These are phyloP conservation scores for Hypanus sabinus DNA, from an alignment of 2,113 vertebrate species.

Conservation along the genomic window DNA sequence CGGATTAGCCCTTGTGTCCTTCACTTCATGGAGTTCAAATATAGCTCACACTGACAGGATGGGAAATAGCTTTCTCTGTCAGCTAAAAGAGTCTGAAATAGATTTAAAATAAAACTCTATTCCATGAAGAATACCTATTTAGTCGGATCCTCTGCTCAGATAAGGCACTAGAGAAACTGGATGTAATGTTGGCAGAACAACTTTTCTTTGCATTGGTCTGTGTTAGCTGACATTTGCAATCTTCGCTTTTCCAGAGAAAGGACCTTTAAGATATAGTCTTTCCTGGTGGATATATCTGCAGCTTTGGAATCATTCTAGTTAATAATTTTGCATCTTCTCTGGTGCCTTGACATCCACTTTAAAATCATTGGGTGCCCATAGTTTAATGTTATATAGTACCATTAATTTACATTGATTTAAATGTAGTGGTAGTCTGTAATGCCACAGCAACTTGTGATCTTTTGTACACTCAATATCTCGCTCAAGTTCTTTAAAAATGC, in stretches of 20 bases:
- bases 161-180: neutral
- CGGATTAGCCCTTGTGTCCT: neutral
- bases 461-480: neutral
- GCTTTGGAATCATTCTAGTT: no score
- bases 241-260: no score
- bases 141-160: neutral
- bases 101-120: neutral
- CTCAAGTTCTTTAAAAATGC: neutral
- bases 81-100: neutral
- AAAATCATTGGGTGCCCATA: neutral
- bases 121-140: neutral
- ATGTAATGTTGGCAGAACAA: neutral
- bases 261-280: no score
- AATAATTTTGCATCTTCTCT: neutral
- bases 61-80: neutral
- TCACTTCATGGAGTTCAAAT: neutral
- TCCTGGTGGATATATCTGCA: no score
- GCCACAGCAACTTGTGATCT: neutral
- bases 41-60: neutral
- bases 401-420: neutral
- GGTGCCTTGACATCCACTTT: neutral
- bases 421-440: neutral
- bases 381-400: neutral
- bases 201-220: neutral
- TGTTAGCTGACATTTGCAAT: neutral